These are phyloP conservation scores for Andricus curvator DNA, from an alignment of 2,888 invertebrate genomes.

Conservation along the genomic window DNA sequence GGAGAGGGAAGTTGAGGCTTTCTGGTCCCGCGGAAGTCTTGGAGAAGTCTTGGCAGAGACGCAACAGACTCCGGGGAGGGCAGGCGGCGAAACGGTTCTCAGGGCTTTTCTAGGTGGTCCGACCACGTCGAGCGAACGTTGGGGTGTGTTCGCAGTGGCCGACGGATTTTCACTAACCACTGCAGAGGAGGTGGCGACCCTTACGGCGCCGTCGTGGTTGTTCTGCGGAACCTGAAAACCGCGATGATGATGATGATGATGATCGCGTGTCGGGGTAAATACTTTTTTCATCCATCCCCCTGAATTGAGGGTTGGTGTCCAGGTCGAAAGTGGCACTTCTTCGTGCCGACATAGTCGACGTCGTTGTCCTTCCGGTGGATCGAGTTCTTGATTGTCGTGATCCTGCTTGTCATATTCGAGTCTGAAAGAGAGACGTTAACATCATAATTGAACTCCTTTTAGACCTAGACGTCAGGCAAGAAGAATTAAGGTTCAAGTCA, in stretches of 20 bases:
- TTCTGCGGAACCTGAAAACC: slow-evolving; percentile 39
- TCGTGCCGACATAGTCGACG: slow-evolving; percentile 39
- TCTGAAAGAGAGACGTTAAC: neutral
- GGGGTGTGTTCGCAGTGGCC: slow-evolving; percentile 65
- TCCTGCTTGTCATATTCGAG: slow-evolving; percentile 20
- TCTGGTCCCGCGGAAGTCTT: slow-evolving; percentile 3
- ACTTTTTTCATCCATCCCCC: slow-evolving; percentile 57
- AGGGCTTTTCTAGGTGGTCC: slow-evolving; percentile 60
- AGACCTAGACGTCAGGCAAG: neutral
- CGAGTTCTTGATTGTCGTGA: slow-evolving; percentile 44
- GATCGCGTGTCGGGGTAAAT: slow-evolving; percentile 68
- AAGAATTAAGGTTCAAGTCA: neutral
- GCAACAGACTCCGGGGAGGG: slow-evolving; percentile 46
- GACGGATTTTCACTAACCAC: slow-evolving; percentile 68
- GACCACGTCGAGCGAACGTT: slow-evolving; percentile 53
- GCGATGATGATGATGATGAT: slow-evolving; percentile 53
- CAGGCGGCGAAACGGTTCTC: slow-evolving; percentile 65
- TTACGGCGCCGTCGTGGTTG: slow-evolving; percentile 58
- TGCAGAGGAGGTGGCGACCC: slow-evolving; percentile 55
- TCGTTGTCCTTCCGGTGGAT: slow-evolving; percentile 29
- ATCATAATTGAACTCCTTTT: neutral
- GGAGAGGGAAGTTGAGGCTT: slow-evolving; percentile 1
- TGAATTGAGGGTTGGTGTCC: slow-evolving; percentile 48
- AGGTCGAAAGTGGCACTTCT: slow-evolving; percentile 47
- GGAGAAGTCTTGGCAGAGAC: slow-evolving; percentile 27